phyloP scores from a whole-genome alignment of 2,888 invertebrate species.

The Ditylenchus weischeri region DNA sequence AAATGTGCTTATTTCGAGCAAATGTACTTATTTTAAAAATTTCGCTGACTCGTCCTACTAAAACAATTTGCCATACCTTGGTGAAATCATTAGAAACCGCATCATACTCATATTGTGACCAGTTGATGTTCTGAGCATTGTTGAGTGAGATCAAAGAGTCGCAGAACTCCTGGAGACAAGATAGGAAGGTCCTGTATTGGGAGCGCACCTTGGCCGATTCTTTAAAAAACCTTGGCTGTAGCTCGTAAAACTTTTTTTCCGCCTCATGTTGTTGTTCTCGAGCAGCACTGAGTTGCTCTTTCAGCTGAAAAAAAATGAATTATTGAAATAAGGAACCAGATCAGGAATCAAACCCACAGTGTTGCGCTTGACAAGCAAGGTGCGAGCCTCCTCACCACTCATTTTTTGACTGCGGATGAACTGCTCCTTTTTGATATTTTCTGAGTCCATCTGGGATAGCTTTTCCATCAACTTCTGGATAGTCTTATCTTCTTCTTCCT shows the following conservation, averaged over 20 bases:
- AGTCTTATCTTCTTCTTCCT: background rate
- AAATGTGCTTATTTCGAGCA: no score
- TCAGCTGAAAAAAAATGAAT: background rate
- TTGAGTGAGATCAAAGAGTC: no score
- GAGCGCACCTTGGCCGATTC: background rate
- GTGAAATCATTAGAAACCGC: no score
- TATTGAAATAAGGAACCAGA: no score
- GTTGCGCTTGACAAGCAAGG: background rate
- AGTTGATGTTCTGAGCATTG: no score
- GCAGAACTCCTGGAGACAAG: no score
- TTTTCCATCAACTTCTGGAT: slow-evolving; percentile 7
- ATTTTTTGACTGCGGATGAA: slow-evolving; percentile 6
- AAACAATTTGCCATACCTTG: no score
- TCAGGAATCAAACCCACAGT: background rate
- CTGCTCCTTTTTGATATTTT: background rate
- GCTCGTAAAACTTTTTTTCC: background rate
- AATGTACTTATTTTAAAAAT: no score
- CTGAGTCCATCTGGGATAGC: background rate
- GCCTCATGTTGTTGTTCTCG: background rate
- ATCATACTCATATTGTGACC: no score
- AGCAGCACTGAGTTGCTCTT: background rate
- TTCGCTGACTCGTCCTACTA: no score
- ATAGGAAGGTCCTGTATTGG: no score
- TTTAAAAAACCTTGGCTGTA: background rate
- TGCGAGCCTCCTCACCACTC: slow-evolving; percentile 13